phyloP scores from a whole-genome alignment of 92 coral and sea anemone genomes.

The Porites evermanni region DNA sequence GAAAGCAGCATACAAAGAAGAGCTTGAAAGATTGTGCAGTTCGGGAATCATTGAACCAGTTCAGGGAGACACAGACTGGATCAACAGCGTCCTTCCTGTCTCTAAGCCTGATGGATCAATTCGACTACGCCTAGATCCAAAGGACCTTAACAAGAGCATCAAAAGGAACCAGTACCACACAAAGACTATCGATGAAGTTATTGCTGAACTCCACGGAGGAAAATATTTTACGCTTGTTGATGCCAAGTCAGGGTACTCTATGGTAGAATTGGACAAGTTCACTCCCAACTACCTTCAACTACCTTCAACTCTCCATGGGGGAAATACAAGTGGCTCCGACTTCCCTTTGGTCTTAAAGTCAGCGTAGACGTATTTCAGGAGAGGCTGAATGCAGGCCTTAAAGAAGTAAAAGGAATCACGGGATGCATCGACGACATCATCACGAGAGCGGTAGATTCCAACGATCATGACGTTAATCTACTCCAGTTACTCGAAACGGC shows the following conservation, averaged over 20 bases:
- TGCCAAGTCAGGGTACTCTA: neutral
- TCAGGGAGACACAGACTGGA: slow-evolving; percentile 12
- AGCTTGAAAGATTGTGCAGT: too few species aligned
- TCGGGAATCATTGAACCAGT: too few species aligned
- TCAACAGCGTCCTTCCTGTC: slow-evolving; percentile 2
- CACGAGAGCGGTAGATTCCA: slow-evolving; percentile 15
- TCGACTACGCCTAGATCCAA: slow-evolving; percentile 73
- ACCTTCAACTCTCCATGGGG: neutral
- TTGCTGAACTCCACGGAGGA: neutral
- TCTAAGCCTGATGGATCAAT: slow-evolving; percentile 54
- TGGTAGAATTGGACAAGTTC: slow-evolving; percentile 7
- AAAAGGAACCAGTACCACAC: slow-evolving; percentile 1
- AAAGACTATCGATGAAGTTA: neutral
- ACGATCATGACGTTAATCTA: slow-evolving; percentile 14
- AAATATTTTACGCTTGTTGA: slow-evolving; percentile 2
- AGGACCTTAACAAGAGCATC: slow-evolving; percentile 43
- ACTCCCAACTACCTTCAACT: neutral
- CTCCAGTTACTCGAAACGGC: slow-evolving; percentile 20
- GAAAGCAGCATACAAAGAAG: slow-evolving; percentile 1
- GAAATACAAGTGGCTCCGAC: slow-evolving; percentile 12
- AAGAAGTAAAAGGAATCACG: slow-evolving; percentile 10
- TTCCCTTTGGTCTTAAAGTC: slow-evolving; percentile 10
- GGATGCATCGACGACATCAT: slow-evolving; percentile 17
- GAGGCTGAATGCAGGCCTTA: slow-evolving; percentile 5
- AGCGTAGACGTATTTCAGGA: slow-evolving; percentile 15